Evolutionary conservation across 35 echinoderm and acorn worm genomes (phyloP).

Genomic region (Holothuria glaberrima): DNA sequence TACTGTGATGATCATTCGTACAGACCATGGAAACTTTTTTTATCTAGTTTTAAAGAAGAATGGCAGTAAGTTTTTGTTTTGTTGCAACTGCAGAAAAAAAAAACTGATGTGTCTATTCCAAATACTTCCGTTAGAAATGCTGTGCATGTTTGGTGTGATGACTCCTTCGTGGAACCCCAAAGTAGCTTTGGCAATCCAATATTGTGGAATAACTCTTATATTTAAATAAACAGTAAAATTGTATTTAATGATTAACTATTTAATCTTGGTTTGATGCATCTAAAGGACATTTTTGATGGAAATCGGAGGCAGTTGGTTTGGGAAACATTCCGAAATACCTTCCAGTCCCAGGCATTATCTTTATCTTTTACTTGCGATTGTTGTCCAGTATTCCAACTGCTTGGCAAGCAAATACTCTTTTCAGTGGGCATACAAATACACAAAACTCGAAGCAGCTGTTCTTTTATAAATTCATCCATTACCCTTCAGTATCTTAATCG

Average conservation of each 20-base stretch:
- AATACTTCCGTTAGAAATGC: background rate
- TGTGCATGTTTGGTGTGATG: background rate
- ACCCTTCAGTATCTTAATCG: background rate
- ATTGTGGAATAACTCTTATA: background rate
- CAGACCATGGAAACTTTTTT: slow-evolving; percentile 5
- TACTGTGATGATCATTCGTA: background rate
- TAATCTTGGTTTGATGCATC: background rate
- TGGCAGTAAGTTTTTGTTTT: background rate
- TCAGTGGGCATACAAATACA: background rate
- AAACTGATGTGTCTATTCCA: background rate
- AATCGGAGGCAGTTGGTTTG: background rate
- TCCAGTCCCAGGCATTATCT: background rate
- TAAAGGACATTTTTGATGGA: background rate
- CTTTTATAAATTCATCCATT: background rate
- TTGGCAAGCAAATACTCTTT: background rate
- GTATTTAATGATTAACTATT: background rate
- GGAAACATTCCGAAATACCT: background rate
- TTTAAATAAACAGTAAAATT: background rate
- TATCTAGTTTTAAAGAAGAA: background rate
- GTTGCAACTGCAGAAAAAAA: background rate
- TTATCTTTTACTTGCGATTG: background rate
- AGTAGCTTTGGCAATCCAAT: background rate
- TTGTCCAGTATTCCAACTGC: background rate
- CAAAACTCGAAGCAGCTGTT: background rate
- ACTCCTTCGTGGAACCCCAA: background rate